phyloP scores from a whole-genome alignment of 2,113 vertebrate species.

The Grammomys surdaster region DNA sequence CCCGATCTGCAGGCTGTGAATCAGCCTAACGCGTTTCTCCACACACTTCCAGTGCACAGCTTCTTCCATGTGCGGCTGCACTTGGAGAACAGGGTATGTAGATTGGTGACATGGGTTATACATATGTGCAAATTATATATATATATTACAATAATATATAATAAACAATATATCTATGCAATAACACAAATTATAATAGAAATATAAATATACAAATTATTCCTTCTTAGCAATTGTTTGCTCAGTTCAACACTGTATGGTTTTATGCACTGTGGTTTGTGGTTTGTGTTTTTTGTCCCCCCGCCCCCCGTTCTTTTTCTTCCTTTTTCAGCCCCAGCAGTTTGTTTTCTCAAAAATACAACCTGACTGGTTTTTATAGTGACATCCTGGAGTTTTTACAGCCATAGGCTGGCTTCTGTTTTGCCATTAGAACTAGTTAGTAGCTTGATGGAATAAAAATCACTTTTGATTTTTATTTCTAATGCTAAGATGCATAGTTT shows the following conservation, averaged over 20 bases:
- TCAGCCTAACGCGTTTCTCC: conserved; percentile 18
- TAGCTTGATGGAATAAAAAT: conserved; percentile 69
- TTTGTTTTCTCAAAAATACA: conserved; percentile 68
- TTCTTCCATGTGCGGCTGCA: not conserved
- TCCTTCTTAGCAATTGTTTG: not conserved
- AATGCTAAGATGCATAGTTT: conserved; percentile 70
- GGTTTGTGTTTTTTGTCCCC: not conserved
- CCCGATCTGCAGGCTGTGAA: not conserved
- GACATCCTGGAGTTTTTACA: conserved; percentile 67
- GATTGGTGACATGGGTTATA: not conserved
- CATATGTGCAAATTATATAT: not conserved
- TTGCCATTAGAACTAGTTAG: conserved; percentile 71
- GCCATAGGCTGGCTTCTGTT: conserved; percentile 63
- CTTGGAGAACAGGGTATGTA: conserved; percentile 28
- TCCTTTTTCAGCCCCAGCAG: conserved; percentile 3
- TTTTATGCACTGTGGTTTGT: not conserved
- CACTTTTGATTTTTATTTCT: conserved; percentile 72
- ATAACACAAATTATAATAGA: too few species aligned
- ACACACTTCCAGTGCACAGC: not conserved
- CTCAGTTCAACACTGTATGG: not conserved
- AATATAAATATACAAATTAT: conserved; percentile 6
- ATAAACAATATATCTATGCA: too few species aligned
- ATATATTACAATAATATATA: too few species aligned
- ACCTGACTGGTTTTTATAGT: conserved; percentile 60
- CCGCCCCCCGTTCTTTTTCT: not conserved